Base-by-base conservation (phyloP, 2,888 invertebrate species). In the Caenorhabditis sinica region DNA sequence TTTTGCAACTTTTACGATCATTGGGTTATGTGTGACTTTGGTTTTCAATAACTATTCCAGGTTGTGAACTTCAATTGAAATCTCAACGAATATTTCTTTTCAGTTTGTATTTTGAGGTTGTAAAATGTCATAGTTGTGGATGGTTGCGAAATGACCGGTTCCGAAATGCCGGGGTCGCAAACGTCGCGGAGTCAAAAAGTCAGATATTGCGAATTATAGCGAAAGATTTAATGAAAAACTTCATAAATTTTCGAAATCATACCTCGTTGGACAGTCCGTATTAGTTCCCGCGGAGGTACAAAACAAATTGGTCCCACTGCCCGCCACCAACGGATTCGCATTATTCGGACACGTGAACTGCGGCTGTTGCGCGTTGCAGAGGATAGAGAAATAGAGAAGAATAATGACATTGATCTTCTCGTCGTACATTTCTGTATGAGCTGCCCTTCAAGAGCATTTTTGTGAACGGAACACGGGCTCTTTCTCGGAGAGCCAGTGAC, bases 261-360 rank as follows among this genome's bases (percentile, higher is more conserved):
- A 87, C 87, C 84, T 82, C 13, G 83, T 83, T 13, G 89, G 89
- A 45, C 89, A 89, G n/a, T 83, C 85, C 13, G 82, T 82, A 56
- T 80, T 83, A 5, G 69, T 53, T 9, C 88, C 89, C 20, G 53
- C 76, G 0, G 82, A 80, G 9, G 81, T 82, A 63, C 89, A 89
- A 72, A 88, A 89, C 11, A 88, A 60, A 66, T 89, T 89, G 30
- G 76, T 71, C 11, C 88, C 87, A 58, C 73, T 77, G 28, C 82
- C 80, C 25, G 84, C 65, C 13, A 86, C 80, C 33, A 83, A 65
- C 45, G 86, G 83, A 61, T 82, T 83, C 63, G 79, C 82, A 60
- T 71, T 80, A 63, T 79, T 80, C 33, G 83, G 80, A 69, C 86
- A 86, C 61, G 83, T 83, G 60, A 80, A 86, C 17, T 65, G 25